Percentiles rank a stretch among this genome's conserved stretches.
phyloP scores from a whole-genome alignment of 2,888 invertebrate genomes.

The Parnassius glacialis region DNA sequence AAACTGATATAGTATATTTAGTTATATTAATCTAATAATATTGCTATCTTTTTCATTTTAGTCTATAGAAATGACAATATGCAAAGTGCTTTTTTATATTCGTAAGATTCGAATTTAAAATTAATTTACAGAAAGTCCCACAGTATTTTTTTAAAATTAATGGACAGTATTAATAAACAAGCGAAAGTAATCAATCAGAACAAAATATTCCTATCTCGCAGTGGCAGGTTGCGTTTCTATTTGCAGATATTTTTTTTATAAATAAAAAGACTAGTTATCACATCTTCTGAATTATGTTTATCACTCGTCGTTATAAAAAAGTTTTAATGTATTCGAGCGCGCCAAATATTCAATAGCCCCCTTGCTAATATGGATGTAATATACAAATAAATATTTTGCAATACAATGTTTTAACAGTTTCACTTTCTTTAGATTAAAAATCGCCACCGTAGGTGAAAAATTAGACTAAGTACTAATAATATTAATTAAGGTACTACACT shows the following conservation, averaged over 20 bases:
- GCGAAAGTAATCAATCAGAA: neutral
- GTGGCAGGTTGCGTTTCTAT: constrained; percentile 8
- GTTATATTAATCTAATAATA: constrained; percentile 78
- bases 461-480: too few species aligned
- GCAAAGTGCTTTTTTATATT: constrained; percentile 47
- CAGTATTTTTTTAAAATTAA: constrained; percentile 1
- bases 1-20: constrained; percentile 74
- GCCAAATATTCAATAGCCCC: neutral
- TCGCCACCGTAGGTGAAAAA: too few species aligned
- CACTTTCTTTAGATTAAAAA: too few species aligned
- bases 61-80: constrained; percentile 75
- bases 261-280: constrained; percentile 78
- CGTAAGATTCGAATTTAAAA: constrained; percentile 31
- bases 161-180: neutral
- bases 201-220: neutral
- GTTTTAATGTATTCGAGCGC: neutral
- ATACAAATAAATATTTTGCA: too few species aligned
- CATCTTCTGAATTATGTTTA: constrained; percentile 74
- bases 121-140: constrained; percentile 21
- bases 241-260: constrained; percentile 53
- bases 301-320: constrained; percentile 36
- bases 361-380: neutral
- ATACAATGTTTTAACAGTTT: too few species aligned
- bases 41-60: constrained; percentile 80
- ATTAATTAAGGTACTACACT: too few species aligned